Evolutionary conservation across 2,113 vertebrate species (phyloP).

Genomic region (Oxyruncus cristatus): DNA sequence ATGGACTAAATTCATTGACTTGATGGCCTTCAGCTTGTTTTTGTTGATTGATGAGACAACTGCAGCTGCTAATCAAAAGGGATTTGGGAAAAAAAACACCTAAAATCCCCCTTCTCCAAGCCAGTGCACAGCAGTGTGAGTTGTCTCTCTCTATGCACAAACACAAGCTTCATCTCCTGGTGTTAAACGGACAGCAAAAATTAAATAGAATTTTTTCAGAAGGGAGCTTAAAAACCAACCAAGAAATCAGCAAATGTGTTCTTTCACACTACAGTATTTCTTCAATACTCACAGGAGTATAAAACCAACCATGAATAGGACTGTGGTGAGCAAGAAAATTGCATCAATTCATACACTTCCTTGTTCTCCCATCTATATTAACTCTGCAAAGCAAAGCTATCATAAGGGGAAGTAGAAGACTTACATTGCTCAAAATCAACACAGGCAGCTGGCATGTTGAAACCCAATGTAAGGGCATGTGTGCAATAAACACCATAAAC

Average conservation of each 20-base stretch:
- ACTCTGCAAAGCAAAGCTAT: not conserved
- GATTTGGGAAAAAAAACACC: not conserved
- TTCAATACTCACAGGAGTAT: not conserved
- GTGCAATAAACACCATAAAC: not conserved
- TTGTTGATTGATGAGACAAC: not conserved
- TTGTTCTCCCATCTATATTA: not conserved
- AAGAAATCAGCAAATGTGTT: not conserved
- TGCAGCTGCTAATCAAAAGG: not conserved
- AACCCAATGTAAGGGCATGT: not conserved
- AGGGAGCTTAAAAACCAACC: not conserved
- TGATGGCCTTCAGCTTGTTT: not conserved
- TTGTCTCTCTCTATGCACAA: not conserved
- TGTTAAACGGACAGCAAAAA: not conserved
- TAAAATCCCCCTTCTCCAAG: not conserved
- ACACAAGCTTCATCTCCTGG: not conserved
- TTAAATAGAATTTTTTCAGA: not conserved
- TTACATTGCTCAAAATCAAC: not conserved
- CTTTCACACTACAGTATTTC: not conserved
- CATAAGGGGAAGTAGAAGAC: slow-evolving; percentile 8
- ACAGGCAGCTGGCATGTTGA: not conserved
- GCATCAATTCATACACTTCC: not conserved
- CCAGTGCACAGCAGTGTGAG: not conserved
- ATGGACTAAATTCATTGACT: not conserved
- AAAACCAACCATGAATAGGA: not conserved
- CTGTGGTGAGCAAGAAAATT: not conserved